A percentile compares a stretch with the other conserved stretches of the same genome.
Evolutionary conservation across 2,888 invertebrate species (phyloP).

Genomic region (Himalopsyche tibetana): DNA sequence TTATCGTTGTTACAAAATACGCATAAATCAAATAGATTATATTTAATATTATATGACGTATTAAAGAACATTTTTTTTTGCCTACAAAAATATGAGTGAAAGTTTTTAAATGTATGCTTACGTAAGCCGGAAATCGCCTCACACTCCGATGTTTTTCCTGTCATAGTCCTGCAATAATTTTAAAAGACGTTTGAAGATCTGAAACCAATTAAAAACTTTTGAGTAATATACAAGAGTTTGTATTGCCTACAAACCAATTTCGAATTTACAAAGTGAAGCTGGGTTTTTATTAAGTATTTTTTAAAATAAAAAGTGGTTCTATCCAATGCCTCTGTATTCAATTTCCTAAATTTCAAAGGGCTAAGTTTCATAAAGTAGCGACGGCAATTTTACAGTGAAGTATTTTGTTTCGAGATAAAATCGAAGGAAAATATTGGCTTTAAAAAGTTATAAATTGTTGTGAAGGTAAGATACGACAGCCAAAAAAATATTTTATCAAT

Average conservation of each 20-base stretch:
- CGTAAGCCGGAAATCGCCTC: background rate
- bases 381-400: background rate
- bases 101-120: background rate
- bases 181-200: constrained; percentile 23
- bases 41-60: background rate
- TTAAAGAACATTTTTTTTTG: background rate
- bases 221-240: constrained; percentile 19
- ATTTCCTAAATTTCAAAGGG: constrained; percentile 1
- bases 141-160: background rate
- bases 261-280: constrained; percentile 7
- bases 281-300: background rate
- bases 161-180: constrained; percentile 1
- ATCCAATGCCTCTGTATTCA: background rate
- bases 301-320: background rate
- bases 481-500: too few relatives aligned
- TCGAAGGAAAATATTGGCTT: too few relatives aligned
- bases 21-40: too few relatives aligned
- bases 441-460: too few relatives aligned
- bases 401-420: too few relatives aligned
- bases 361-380: background rate
- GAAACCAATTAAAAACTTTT: constrained; percentile 39
- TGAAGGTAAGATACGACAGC: too few relatives aligned
- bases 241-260: constrained; percentile 28
- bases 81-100: background rate
- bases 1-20: too few relatives aligned